Evolutionary conservation across 2,888 invertebrate genomes (phyloP), one percentile per base, ranked within the genome.

Genomic region (Caenorhabditis sp.): DNA sequence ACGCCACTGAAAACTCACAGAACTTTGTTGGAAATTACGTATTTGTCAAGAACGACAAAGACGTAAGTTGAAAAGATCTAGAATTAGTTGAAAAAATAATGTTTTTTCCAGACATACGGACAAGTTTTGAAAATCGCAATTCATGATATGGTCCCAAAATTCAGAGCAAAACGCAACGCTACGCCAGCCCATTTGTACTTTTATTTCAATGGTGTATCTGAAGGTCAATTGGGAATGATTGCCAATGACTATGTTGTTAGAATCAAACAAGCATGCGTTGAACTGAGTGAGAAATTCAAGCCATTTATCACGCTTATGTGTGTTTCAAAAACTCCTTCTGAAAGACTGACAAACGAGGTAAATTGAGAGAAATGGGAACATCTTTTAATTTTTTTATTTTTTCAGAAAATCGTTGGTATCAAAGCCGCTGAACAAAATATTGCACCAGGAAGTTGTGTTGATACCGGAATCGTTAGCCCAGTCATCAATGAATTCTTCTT

Each of bases 401-500:
- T 49, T 3, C 23, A 19, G 49, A 36, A 49, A 2, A 59, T 43
- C 17, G n/a, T 8, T 26, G 23, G 23, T 8, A 4, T 1, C 4
- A 53, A 31, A 8, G 59, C 68, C 8, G 19, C 54, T 1, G 50
- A 62, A 14, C 55, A 66, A 50, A 75, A 75, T 57, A 59, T 71
- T 26, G 36, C 57, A 14, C 63, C 70, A 4, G 75, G 75, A 21
- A 51, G 62, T 8, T 66, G 66, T 26, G 61, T 75, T 59, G 75
- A 75, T 27, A 27, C 17, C 0, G 14, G 2, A n/a, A 58, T 75
- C 54, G 65, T 70, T 12, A 51, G 24, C 23, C 59, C 66, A 1
- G 37, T 49, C 10, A 19, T 60, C 43, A 58, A 50, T 1, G 75
- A 75, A 43, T 75, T 75, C 64, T 71, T 55, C 49, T 51, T 75